Conservation (phyloP, 2,797 vertebrate genomes). For the Notolepis coatsorum region DNA sequence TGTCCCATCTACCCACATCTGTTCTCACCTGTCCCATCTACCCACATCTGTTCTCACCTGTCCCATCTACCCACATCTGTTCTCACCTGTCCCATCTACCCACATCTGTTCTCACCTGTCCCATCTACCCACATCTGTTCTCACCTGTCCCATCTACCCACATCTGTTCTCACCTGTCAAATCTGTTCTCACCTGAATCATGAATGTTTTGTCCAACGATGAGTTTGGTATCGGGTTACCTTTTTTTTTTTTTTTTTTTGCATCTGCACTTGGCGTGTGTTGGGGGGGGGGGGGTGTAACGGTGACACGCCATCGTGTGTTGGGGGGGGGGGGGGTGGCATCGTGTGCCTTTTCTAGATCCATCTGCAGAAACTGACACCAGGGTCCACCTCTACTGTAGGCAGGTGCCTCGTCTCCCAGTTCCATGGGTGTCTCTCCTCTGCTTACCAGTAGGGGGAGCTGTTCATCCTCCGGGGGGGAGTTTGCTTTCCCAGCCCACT, state of each 20-base stretch:
- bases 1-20: conserved; percentile 30
- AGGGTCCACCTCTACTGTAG: neutral
- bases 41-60: conserved; percentile 40
- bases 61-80: no score
- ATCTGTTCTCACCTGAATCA: conserved; percentile 41
- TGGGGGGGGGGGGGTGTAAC: conserved; percentile 1
- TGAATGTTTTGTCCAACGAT: conserved; percentile 42
- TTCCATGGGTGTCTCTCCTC: conserved; percentile 1
- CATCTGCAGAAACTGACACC: conserved; percentile 8
- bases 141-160: conserved; percentile 48
- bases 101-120: no score
- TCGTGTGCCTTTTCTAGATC: conserved; percentile 29
- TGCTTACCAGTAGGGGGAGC: conserved; percentile 48
- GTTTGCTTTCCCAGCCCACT: conserved; percentile 13
- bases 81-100: conserved; percentile 55
- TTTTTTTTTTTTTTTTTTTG: neutral
- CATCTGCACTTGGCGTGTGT: neutral
- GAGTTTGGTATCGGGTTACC: conserved; percentile 26
- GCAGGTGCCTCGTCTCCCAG: neutral
- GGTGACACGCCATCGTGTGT: conserved; percentile 9
- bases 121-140: no score
- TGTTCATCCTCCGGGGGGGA: conserved; percentile 1
- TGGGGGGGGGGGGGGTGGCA: conserved; percentile 6
- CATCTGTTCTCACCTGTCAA: conserved; percentile 56
- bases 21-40: conserved; percentile 63